Conservation (phyloP, 2,888 invertebrate genomes). For the Cabera pusaria region DNA sequence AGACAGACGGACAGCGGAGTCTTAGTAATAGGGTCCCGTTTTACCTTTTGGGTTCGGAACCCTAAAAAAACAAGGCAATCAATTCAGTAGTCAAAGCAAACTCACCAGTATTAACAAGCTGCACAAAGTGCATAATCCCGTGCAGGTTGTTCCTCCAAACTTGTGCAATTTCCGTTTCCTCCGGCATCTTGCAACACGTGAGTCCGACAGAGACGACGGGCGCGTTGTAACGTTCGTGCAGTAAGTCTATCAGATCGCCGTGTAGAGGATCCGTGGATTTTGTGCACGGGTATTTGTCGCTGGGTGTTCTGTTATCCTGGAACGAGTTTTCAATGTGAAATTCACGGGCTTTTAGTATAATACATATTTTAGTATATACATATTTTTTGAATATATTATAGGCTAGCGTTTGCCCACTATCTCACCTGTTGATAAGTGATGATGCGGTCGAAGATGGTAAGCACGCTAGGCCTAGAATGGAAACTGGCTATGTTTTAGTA, state of each 20-base stretch:
- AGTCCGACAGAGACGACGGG: conserved; percentile 89
- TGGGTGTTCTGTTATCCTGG: conserved; percentile 57
- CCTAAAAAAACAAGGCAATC: too few species aligned
- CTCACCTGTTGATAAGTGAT: too few species aligned
- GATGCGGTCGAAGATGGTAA: too few species aligned
- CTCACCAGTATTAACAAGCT: conserved; percentile 85
- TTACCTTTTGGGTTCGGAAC: too few species aligned
- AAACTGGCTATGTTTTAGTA: too few species aligned
- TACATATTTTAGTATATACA: too few species aligned
- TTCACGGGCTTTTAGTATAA: too few species aligned
- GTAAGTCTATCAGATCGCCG: conserved; percentile 80
- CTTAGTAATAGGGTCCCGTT: too few species aligned
- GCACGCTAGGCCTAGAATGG: too few species aligned
- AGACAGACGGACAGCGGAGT: too few species aligned
- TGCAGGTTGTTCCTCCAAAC: conserved; percentile 88
- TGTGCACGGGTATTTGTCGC: conserved; percentile 57
- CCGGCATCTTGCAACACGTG: conserved; percentile 93
- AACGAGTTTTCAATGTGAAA: not conserved
- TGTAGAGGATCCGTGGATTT: conserved; percentile 49
- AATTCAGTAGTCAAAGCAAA: not conserved
- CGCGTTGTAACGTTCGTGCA: conserved; percentile 85
- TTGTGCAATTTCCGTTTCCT: conserved; percentile 84
- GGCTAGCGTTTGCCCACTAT: too few species aligned
- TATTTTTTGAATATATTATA: too few species aligned
- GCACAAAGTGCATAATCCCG: conserved; percentile 85